A percentile compares a stretch with the other conserved stretches of the same genome.
Conservation (phyloP, 1,140 invertebrate species). For the Heterodera schachtii region DNA sequence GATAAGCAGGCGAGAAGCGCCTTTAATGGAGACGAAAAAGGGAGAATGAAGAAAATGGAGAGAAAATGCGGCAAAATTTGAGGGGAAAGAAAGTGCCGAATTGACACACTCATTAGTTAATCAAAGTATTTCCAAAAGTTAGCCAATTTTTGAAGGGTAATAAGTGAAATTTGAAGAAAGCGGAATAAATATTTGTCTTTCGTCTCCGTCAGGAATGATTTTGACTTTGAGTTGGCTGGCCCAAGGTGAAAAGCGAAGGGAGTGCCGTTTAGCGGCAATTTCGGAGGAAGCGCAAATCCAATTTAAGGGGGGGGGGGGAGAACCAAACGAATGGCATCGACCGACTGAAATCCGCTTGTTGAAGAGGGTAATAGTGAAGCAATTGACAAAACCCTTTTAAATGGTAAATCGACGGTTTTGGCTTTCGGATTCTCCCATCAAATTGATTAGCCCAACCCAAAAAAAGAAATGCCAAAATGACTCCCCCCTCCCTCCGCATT, state of each 20-base stretch:
- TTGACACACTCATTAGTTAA: too few relatives aligned
- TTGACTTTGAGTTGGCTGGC: conserved; percentile 26
- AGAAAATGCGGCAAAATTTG: too few relatives aligned
- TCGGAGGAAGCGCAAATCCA: conserved; percentile 30
- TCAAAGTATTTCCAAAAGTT: too few relatives aligned
- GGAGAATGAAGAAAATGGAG: neutral
- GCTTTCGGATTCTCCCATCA: too few relatives aligned
- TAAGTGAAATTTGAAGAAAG: neutral
- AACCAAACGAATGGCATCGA: neutral
- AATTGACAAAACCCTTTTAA: neutral
- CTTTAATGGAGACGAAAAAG: neutral
- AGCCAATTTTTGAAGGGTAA: too few relatives aligned
- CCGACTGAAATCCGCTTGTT: neutral
- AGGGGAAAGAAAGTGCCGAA: too few relatives aligned
- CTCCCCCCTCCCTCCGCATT: too few relatives aligned
- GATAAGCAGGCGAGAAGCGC: conserved; percentile 30
- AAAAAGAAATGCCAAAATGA: neutral
- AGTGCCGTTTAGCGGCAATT: conserved; percentile 20
- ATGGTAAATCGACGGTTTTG: too few relatives aligned
- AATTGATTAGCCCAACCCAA: too few relatives aligned
- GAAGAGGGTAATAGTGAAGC: neutral
- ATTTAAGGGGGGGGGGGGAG: neutral
- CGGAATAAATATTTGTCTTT: neutral
- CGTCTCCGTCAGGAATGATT: conserved; percentile 7
- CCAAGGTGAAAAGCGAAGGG: neutral